phyloP scores from a whole-genome alignment of 2,113 vertebrate genomes.

The Tetraodon nigroviridis region DNA sequence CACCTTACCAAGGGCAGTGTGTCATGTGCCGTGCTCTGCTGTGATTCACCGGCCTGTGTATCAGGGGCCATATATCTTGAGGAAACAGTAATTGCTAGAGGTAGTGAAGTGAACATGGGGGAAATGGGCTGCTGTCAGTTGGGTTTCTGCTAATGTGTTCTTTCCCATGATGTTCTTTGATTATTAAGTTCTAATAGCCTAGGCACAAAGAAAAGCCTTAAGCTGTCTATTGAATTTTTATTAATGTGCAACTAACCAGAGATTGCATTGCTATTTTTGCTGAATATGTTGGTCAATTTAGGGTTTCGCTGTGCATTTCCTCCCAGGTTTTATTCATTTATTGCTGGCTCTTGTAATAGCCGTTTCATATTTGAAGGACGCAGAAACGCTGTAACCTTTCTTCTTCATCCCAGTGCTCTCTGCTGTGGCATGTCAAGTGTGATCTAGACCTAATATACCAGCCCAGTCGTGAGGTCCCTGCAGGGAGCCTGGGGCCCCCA shows the following conservation, averaged over 20 bases:
- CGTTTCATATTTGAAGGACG: constrained; percentile 9
- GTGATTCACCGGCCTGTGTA: constrained; percentile 61
- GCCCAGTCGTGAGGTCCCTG: constrained; percentile 53
- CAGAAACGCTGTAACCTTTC: constrained; percentile 11
- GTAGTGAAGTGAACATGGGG: constrained; percentile 26
- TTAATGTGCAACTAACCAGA: not conserved
- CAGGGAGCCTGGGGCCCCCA: constrained; percentile 44
- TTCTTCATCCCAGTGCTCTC: constrained; percentile 32
- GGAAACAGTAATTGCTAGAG: constrained; percentile 41
- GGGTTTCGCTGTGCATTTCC: too few species aligned
- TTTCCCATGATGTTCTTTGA: constrained; percentile 27
- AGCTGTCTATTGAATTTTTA: constrained; percentile 1
- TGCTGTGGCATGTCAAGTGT: constrained; percentile 57
- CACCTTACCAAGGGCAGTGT: constrained; percentile 52
- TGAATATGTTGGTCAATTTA: too few species aligned
- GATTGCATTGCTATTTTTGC: not conserved
- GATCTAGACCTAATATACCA: constrained; percentile 73
- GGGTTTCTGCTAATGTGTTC: constrained; percentile 52
- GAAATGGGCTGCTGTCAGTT: constrained; percentile 48
- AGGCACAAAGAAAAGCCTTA: constrained; percentile 22
- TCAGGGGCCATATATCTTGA: constrained; percentile 49
- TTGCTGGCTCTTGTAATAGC: not conserved
- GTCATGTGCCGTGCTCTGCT: constrained; percentile 28
- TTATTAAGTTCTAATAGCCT: constrained; percentile 33
- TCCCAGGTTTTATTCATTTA: too few species aligned